Conservation (phyloP, 2,888 invertebrate species). For the Ceriagrion tenellum region DNA sequence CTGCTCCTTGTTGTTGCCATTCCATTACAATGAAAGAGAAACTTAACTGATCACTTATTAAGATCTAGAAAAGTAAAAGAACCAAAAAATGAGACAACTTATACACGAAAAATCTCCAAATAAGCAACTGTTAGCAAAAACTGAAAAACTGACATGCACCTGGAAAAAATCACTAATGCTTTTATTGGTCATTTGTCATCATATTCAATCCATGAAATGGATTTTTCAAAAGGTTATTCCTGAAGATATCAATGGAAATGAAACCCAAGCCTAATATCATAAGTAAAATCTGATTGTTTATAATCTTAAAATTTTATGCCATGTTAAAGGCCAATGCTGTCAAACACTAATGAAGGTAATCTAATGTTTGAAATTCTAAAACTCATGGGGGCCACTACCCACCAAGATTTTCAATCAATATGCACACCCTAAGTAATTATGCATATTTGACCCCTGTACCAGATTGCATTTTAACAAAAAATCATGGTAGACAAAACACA, state of each 20-base stretch:
- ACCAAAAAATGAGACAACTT: too few relatives aligned
- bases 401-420: not conserved
- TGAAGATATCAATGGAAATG: not conserved
- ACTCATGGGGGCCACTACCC: not conserved
- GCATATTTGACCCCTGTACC: not conserved
- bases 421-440: not conserved
- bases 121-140: too few relatives aligned
- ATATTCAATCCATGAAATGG: not conserved
- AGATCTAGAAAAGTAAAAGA: too few relatives aligned
- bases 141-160: too few relatives aligned
- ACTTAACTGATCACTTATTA: too few relatives aligned
- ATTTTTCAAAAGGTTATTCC: not conserved
- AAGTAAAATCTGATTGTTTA: not conserved
- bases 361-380: not conserved
- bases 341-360: not conserved
- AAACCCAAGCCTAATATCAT: not conserved
- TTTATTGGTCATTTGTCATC: too few relatives aligned
- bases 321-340: not conserved
- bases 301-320: not conserved
- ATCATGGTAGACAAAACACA: not conserved
- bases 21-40: too few relatives aligned
- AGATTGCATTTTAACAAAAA: not conserved
- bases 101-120: too few relatives aligned
- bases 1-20: too few relatives aligned
- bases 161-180: too few relatives aligned